phyloP scores from a whole-genome alignment of 2,797 vertebrate species.

The Eulemur coronatus region DNA sequence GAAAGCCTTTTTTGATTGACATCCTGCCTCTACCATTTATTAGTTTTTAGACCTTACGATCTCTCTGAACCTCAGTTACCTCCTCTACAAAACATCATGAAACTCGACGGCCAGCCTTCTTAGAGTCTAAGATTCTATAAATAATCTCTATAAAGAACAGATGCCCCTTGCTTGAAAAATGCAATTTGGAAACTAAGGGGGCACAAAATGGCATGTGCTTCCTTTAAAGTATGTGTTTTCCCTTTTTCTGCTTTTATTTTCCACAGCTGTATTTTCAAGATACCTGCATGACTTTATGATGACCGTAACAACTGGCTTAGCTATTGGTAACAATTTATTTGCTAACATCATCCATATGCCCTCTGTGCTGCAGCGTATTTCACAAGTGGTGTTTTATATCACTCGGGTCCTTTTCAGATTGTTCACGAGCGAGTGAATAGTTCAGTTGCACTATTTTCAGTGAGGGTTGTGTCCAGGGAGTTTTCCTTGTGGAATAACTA shows the following conservation, averaged over 20 bases:
- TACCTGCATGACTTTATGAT: not conserved
- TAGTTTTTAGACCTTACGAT: not conserved
- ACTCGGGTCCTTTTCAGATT: not conserved
- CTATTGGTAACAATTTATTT: not conserved
- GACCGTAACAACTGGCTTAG: not conserved
- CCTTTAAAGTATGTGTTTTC: not conserved
- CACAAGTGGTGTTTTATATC: not conserved
- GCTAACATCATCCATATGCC: not conserved
- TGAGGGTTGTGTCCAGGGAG: not conserved
- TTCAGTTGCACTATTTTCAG: not conserved
- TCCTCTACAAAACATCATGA: constrained; percentile 30
- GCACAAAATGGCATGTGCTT: not conserved
- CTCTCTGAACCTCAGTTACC: not conserved
- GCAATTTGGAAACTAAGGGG: not conserved
- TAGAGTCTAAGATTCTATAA: not conserved
- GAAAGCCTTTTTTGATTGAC: not conserved
- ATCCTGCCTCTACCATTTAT: not conserved
- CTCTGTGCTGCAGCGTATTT: not conserved
- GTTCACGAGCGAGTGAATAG: not conserved
- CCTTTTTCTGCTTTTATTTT: constrained; percentile 23
- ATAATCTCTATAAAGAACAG: not conserved
- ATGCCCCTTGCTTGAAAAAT: not conserved
- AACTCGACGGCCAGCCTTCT: not conserved
- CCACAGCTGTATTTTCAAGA: constrained; percentile 10
- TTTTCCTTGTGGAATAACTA: not conserved